Conservation (phyloP, 1,140 invertebrate species). For the Meloidogyne floridensis region DNA sequence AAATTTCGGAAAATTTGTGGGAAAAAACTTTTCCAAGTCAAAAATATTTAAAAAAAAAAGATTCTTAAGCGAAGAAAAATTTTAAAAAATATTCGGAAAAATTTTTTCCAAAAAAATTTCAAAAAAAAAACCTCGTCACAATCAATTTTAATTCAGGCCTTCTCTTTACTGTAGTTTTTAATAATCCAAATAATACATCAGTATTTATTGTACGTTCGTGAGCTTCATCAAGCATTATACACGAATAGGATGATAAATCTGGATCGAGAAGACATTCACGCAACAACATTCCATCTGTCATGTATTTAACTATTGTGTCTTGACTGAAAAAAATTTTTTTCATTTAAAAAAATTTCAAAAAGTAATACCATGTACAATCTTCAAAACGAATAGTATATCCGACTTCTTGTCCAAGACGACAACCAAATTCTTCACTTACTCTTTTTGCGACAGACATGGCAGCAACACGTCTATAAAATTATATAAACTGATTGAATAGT, state of each 20-base stretch:
- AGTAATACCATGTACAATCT: constrained; percentile 81
- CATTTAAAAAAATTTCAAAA: no score
- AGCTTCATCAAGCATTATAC: constrained; percentile 88
- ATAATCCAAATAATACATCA: constrained; percentile 87
- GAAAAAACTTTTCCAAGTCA: no score
- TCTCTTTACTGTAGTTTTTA: constrained; percentile 79
- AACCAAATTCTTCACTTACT: constrained; percentile 97
- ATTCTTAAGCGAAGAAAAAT: no score
- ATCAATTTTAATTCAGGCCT: constrained; percentile 68
- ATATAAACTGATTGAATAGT: neutral
- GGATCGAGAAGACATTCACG: constrained; percentile 92
- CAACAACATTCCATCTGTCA: constrained; percentile 98
- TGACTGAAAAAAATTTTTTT: constrained; percentile 69
- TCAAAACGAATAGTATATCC: constrained; percentile 99
- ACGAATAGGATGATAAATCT: constrained; percentile 70
- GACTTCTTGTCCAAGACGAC: constrained; percentile 78
- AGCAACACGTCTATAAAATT: constrained; percentile 77
- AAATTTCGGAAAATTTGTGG: no score
- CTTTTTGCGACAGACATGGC: constrained; percentile 98
- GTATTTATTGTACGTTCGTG: constrained; percentile 90
- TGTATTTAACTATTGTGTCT: constrained; percentile 98
- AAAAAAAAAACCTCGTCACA: constrained; percentile 67
- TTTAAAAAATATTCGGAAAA: no score
- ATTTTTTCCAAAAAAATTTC: no score
- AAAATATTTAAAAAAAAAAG: no score